Percentiles rank a stretch among this genome's conserved stretches.
phyloP scores from a whole-genome alignment of 2,797 vertebrate genomes.

The Girardinus metallicus region DNA sequence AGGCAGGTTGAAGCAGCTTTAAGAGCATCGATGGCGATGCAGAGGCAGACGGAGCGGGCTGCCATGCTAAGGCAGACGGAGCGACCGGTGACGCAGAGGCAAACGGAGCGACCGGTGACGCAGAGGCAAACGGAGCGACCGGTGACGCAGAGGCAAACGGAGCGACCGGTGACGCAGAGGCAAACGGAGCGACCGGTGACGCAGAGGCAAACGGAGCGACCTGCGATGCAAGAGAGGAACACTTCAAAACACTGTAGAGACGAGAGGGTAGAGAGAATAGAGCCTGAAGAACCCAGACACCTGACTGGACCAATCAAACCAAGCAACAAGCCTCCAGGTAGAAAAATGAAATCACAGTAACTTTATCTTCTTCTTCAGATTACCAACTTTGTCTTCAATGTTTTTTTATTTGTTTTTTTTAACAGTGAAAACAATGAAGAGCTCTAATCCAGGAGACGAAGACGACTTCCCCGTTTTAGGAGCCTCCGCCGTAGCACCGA shows the following conservation, averaged over 20 bases:
- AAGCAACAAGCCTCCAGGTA: conserved; percentile 76
- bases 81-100: neutral
- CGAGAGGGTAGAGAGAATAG: conserved; percentile 72
- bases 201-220: conserved; percentile 24
- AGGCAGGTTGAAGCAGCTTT: conserved; percentile 90
- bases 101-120: neutral
- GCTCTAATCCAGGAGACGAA: conserved; percentile 73
- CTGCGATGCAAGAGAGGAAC: conserved; percentile 80
- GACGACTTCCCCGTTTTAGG: conserved; percentile 86
- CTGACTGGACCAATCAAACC: conserved; percentile 69
- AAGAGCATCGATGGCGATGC: conserved; percentile 85
- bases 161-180: conserved; percentile 22
- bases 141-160: neutral
- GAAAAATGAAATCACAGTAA: neutral
- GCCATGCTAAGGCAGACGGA: neutral
- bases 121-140: conserved; percentile 84
- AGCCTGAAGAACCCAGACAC: conserved; percentile 75
- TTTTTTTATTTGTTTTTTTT: neutral
- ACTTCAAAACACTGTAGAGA: conserved; percentile 83
- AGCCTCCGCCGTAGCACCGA: conserved; percentile 63
- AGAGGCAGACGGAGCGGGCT: neutral
- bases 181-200: conserved; percentile 83
- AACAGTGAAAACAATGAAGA: conserved; percentile 76
- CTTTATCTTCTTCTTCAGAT: neutral
- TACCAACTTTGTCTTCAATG: neutral